phyloP scores from a whole-genome alignment of 2,888 invertebrate genomes.

The Lithophane socia region DNA sequence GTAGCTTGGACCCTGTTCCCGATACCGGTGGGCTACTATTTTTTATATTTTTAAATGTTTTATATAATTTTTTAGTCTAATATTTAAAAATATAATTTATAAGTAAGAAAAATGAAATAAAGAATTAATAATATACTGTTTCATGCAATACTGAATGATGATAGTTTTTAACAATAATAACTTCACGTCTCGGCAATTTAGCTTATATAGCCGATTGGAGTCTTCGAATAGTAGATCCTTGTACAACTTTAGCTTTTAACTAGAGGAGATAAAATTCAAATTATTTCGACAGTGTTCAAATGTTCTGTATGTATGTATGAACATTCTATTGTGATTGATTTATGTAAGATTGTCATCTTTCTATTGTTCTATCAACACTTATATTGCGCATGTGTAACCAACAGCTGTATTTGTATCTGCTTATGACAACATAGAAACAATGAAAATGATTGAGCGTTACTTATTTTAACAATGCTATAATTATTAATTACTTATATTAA shows the following conservation, averaged over 20 bases:
- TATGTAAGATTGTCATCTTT: constrained; percentile 60
- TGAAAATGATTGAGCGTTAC: not conserved
- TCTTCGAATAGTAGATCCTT: not conserved
- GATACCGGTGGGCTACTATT: too few species aligned
- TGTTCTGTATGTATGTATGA: not conserved
- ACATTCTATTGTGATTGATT: constrained; percentile 63
- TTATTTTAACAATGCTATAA: constrained; percentile 7
- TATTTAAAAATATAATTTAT: too few species aligned
- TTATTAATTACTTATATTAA: too few species aligned
- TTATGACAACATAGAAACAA: constrained; percentile 30
- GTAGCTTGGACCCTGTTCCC: too few species aligned
- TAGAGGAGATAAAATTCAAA: constrained; percentile 22
- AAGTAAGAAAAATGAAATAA: too few species aligned
- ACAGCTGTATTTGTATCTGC: constrained; percentile 35
- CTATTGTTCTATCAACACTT: constrained; percentile 55
- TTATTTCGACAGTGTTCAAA: not conserved
- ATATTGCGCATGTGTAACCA: constrained; percentile 22
- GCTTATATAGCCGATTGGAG: constrained; percentile 8
- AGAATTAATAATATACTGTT: constrained; percentile 10
- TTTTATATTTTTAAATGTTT: too few species aligned
- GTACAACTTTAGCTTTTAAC: constrained; percentile 27
- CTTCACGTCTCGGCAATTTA: constrained; percentile 52
- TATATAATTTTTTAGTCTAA: too few species aligned
- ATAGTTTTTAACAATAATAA: constrained; percentile 60
- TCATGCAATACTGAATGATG: constrained; percentile 48